Base-by-base conservation (phyloP, 2,888 invertebrate species). In the Tinea trinotella region DNA sequence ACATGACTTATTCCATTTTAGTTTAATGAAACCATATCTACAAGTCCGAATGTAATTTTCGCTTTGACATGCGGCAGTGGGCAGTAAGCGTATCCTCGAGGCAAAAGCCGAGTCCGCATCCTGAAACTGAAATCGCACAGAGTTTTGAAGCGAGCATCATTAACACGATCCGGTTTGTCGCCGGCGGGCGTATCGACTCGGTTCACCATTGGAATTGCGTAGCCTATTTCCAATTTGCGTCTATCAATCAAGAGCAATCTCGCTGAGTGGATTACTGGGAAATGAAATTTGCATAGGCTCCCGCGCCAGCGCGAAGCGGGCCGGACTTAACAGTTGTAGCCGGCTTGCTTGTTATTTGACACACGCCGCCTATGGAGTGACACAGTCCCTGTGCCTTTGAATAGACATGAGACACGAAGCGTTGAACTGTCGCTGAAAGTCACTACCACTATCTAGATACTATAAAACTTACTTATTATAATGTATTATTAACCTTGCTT, bases 211-310 rank as follows among this genome's bases (percentile, higher is more conserved):
- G 63, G 55, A 55, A 58, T 54, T 58, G 62, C 70, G 68, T 70
- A 69, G 77, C 83, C 85, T 78, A 82, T 88, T 89, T 88, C 88
- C 90, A 89, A 90, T 90, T 89, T 89, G 83, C 88, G 87, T 88
- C 89, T 88, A 89, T 90, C 90, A 90, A 89, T 90, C 89, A 89
- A 84, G 85, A 87, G 87, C 89, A 89, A 89, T 89, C 89, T 87
- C 89, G 75, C 84, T 88, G 89, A 90, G 89, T 90, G 89, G 89
- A 90, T 90, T 89, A 89, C 88, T 75, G 76, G 79, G 83, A 88
- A 89, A 89, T 89, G 88, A 88, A 89, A 90, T 90, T 90, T 89
- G 89, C 89, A 89, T 89, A 88, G 88, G 84, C 83, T 77, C 76
- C 74, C 74, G 69, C 62, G 64, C 65, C 61, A 57, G 60, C 53